Evolutionary conservation across 2,797 vertebrate species (phyloP).

Genomic region (Loris lydekkerianus): DNA sequence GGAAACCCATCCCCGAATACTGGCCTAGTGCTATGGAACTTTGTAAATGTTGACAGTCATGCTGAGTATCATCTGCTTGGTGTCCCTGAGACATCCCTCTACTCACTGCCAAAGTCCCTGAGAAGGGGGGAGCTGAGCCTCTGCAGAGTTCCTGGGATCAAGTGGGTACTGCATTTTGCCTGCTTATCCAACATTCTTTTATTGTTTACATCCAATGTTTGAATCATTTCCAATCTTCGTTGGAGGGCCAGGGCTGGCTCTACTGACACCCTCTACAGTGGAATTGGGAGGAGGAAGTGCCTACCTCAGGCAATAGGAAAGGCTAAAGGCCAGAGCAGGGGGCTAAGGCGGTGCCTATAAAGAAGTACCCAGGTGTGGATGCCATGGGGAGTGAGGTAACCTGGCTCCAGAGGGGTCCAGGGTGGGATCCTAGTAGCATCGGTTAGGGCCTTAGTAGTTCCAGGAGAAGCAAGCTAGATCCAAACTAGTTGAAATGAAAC

Average conservation of each 20-base stretch:
- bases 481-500: slow-evolving; percentile 1
- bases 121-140: not conserved
- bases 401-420: not conserved
- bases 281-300: not conserved
- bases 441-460: not conserved
- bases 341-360: not conserved
- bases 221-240: not conserved
- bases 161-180: not conserved
- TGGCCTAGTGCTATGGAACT: not conserved
- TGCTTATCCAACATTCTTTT: not conserved
- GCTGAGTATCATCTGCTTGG: not conserved
- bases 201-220: not conserved
- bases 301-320: not conserved
- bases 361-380: not conserved
- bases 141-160: not conserved
- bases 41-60: not conserved
- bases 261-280: not conserved
- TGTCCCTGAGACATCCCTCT: not conserved
- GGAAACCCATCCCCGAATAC: not conserved
- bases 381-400: not conserved
- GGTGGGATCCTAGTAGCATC: not conserved
- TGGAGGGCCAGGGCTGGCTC: not conserved
- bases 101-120: not conserved
- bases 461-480: not conserved
- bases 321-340: not conserved